Evolutionary conservation across 2,888 invertebrate species (phyloP).

Genomic region (Drosophila acutilabella): DNA sequence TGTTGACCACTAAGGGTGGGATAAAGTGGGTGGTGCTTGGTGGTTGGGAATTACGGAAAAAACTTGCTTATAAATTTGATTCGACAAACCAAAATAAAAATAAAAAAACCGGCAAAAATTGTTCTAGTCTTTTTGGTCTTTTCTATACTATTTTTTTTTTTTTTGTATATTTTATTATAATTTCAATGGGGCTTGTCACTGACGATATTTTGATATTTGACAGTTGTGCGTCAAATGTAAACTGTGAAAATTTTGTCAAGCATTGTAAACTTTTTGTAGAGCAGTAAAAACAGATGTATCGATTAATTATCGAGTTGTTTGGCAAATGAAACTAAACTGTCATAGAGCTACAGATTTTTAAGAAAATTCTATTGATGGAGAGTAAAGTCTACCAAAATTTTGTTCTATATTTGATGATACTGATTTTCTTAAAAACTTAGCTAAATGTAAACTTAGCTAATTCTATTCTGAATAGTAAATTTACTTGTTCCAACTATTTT

Average conservation of each 20-base stretch:
- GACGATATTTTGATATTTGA: slow-evolving; percentile 8
- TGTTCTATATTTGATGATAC: too few relatives aligned
- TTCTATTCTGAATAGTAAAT: too few relatives aligned
- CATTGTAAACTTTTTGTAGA: neutral
- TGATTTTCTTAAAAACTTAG: too few relatives aligned
- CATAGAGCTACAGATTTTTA: too few relatives aligned
- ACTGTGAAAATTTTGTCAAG: slow-evolving; percentile 12
- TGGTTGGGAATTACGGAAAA: slow-evolving; percentile 11
- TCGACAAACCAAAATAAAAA: slow-evolving; percentile 40
- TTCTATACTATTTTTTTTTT: slow-evolving; percentile 13
- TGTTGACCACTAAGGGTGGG: neutral
- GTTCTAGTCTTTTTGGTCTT: slow-evolving; percentile 28
- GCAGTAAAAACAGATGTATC: neutral
- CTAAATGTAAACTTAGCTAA: too few relatives aligned
- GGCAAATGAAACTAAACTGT: too few relatives aligned
- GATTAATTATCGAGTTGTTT: too few relatives aligned
- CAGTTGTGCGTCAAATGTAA: neutral
- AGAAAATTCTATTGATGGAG: too few relatives aligned
- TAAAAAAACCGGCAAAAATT: slow-evolving; percentile 34
- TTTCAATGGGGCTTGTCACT: slow-evolving; percentile 5
- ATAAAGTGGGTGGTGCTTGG: slow-evolving; percentile 1
- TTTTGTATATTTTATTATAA: slow-evolving; percentile 15
- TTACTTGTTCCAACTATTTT: too few relatives aligned
- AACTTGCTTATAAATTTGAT: slow-evolving; percentile 51
- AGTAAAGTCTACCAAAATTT: too few relatives aligned